Evolutionary conservation across 1,140 invertebrate species (phyloP).

Genomic region (Epicauta chinensis): DNA sequence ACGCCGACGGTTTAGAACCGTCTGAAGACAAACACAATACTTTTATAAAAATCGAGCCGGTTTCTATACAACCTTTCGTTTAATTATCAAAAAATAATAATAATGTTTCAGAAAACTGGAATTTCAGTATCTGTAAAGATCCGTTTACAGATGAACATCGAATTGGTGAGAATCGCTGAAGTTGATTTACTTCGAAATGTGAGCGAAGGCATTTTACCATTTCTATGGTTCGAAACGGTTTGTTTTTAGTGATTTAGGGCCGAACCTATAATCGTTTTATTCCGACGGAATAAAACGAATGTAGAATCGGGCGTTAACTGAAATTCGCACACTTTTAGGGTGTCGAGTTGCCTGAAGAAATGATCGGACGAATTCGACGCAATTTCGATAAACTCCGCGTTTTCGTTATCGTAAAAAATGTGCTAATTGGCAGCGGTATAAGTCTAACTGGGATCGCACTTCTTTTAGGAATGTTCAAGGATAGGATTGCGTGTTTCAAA

Average conservation of each 20-base stretch:
- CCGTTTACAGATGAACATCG: slow-evolving; percentile 63
- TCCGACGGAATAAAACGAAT: too few species aligned
- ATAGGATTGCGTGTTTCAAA: slow-evolving; percentile 14
- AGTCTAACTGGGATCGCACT: slow-evolving; percentile 3
- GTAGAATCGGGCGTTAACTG: too few species aligned
- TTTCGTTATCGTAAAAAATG: slow-evolving; percentile 42
- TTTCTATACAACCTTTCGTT: background rate
- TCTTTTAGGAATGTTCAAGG: slow-evolving; percentile 13
- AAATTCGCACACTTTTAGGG: slow-evolving; percentile 8
- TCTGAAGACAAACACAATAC: slow-evolving; percentile 50
- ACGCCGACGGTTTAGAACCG: slow-evolving; percentile 59
- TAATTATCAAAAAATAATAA: slow-evolving; percentile 2
- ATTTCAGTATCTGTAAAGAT: slow-evolving; percentile 58
- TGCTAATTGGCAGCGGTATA: slow-evolving; percentile 33
- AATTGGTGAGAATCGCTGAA: slow-evolving; percentile 53
- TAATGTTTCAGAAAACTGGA: slow-evolving; percentile 51
- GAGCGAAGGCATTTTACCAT: slow-evolving; percentile 48
- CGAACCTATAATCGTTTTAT: too few species aligned
- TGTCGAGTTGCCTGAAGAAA: slow-evolving; percentile 4
- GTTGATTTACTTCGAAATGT: slow-evolving; percentile 56
- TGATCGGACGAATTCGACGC: slow-evolving; percentile 8
- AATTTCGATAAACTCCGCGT: slow-evolving; percentile 45
- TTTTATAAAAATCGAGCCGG: slow-evolving; percentile 37
- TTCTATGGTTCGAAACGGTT: slow-evolving; percentile 69
- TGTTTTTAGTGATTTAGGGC: background rate